Conservation (phyloP, 1,140 invertebrate genomes). For the Drosophila nasuta region DNA sequence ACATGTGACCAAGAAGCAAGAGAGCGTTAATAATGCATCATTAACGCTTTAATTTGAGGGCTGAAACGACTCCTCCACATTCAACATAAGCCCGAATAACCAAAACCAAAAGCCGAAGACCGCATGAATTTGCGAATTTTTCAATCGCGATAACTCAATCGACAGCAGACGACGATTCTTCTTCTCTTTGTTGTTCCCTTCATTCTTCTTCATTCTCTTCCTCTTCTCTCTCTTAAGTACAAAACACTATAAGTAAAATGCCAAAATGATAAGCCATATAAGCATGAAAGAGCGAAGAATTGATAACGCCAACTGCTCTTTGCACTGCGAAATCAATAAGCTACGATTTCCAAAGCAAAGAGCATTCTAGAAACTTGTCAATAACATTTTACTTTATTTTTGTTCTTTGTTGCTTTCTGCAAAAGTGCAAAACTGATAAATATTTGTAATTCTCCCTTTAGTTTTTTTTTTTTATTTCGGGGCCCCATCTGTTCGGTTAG, state of each 20-base stretch:
- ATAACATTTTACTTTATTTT: no score
- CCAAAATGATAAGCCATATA: not conserved
- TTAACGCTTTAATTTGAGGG: constrained; percentile 84
- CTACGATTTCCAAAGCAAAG: not conserved
- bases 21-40: constrained; percentile 84
- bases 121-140: constrained; percentile 67
- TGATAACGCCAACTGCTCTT: constrained; percentile 29
- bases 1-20: constrained; percentile 33
- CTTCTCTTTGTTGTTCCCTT: not conserved
- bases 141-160: constrained; percentile 26
- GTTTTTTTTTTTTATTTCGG: not conserved
- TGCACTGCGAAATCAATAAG: constrained; percentile 13
- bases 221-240: constrained; percentile 5
- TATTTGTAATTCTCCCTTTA: not conserved
- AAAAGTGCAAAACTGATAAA: constrained; percentile 22
- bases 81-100: no score
- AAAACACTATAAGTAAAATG: not conserved
- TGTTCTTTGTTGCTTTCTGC: not conserved
- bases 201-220: not conserved
- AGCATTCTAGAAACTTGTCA: not conserved
- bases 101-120: not conserved
- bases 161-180: not conserved
- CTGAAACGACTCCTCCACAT: constrained; percentile 42
- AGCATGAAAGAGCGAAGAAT: not conserved
- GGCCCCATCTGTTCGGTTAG: constrained; percentile 1